phyloP scores from a whole-genome alignment of 2,113 vertebrate genomes.

The Ammodytes marinus region DNA sequence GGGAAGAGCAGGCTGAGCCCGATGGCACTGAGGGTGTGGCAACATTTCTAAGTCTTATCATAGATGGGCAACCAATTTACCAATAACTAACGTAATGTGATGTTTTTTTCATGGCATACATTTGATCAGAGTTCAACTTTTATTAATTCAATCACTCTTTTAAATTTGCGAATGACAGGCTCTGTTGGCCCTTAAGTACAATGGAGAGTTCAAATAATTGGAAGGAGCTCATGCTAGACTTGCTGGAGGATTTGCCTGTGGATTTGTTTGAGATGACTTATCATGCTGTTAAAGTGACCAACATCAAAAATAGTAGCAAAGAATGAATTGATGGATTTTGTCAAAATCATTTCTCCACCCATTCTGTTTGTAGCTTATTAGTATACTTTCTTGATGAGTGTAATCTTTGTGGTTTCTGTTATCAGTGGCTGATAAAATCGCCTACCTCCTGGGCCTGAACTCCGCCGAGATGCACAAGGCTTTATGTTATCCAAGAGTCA shows the following conservation, averaged over 20 bases:
- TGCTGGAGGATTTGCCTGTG: background rate
- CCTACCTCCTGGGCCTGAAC: slow-evolving; percentile 86
- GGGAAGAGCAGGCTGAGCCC: slow-evolving; percentile 92
- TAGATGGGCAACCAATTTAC: background rate
- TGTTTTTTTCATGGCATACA: background rate
- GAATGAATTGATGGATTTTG: background rate
- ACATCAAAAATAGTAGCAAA: background rate
- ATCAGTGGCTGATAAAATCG: slow-evolving; percentile 82
- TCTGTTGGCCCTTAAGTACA: background rate
- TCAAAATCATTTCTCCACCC: background rate
- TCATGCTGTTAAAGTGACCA: background rate
- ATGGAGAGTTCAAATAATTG: background rate
- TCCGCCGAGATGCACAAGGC: slow-evolving; percentile 85
- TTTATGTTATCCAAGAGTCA: slow-evolving; percentile 85
- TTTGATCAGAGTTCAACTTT: background rate
- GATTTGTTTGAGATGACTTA: background rate
- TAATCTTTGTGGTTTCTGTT: slow-evolving; percentile 48
- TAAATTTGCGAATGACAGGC: background rate
- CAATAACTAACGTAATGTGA: background rate
- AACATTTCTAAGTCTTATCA: background rate
- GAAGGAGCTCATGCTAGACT: background rate
- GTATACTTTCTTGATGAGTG: background rate
- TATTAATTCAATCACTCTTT: background rate
- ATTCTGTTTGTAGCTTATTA: background rate
- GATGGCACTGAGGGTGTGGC: slow-evolving; percentile 92